Evolutionary conservation across 2,797 vertebrate species (phyloP).

Genomic region (Sciaenops ocellatus): DNA sequence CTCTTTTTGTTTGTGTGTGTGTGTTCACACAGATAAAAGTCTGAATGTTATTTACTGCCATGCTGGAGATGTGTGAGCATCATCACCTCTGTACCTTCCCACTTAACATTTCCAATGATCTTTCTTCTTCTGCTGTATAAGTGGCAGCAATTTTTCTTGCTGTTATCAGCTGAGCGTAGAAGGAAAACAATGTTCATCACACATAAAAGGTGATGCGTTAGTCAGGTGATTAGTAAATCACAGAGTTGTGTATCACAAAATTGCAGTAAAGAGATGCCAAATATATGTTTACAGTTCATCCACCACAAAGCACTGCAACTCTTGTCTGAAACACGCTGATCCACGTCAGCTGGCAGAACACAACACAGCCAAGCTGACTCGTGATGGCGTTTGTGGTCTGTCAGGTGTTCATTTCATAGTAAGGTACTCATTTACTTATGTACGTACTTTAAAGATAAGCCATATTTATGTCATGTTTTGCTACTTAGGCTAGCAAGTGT

Average conservation of each 20-base stretch:
- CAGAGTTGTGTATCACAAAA: neutral
- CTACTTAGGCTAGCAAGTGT: neutral
- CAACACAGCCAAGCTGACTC: neutral
- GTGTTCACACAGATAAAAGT: constrained; percentile 1
- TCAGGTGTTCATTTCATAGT: neutral
- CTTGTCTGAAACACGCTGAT: neutral
- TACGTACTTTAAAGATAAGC: neutral
- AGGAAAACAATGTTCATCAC: constrained; percentile 9
- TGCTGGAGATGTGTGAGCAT: constrained; percentile 33
- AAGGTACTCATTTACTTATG: no score
- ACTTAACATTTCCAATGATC: constrained; percentile 17
- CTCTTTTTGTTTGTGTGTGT: constrained; percentile 1
- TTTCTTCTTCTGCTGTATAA: constrained; percentile 2
- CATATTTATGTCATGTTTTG: neutral
- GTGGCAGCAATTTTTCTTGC: constrained; percentile 10
- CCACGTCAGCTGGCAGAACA: neutral
- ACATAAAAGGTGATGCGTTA: neutral
- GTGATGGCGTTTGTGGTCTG: neutral
- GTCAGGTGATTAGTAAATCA: neutral
- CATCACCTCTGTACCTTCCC: constrained; percentile 12
- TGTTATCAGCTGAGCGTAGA: neutral
- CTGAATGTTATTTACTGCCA: constrained; percentile 43
- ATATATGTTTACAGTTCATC: neutral
- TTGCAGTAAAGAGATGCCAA: neutral
- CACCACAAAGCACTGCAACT: constrained; percentile 2